These are phyloP conservation scores for Yasuhikotakia modesta DNA, from an alignment of 2,797 vertebrate genomes.

Conservation along the genomic window DNA sequence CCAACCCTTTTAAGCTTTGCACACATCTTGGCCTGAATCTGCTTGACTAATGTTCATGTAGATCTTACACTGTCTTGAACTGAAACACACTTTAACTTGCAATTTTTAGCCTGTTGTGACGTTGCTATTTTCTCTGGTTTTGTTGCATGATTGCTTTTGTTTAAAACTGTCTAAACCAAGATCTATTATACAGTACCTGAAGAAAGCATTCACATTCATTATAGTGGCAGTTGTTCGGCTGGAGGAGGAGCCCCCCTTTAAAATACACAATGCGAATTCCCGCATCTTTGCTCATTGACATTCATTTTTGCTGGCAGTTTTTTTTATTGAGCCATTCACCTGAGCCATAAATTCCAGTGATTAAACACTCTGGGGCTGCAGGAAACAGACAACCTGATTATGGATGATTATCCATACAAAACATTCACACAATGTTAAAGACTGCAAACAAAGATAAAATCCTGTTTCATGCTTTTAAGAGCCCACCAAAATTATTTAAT, in stretches of 20 bases:
- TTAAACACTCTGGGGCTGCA: no score
- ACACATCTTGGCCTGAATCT: neutral
- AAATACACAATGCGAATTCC: neutral
- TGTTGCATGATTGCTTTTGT: neutral
- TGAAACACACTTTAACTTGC: neutral
- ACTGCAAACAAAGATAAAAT: neutral
- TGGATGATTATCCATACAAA: no score
- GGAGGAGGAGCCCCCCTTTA: neutral
- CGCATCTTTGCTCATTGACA: neutral
- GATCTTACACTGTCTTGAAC: neutral
- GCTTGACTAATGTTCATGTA: neutral
- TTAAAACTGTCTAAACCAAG: neutral
- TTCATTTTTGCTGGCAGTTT: neutral
- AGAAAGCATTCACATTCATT: conserved; percentile 1
- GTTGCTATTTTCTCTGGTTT: neutral
- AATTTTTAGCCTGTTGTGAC: neutral
- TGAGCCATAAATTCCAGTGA: no score
- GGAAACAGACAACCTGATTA: no score
- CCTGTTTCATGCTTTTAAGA: neutral
- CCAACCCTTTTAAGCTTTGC: conserved; percentile 17
- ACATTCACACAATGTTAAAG: neutral
- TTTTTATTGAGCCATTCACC: no score
- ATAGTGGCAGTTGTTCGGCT: conserved; percentile 3
- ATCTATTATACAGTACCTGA: neutral
- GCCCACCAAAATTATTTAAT: neutral